Percentiles rank a stretch among this genome's conserved stretches.
Conservation (phyloP, 1,140 invertebrate species). For the Meloidogyne floridensis region DNA sequence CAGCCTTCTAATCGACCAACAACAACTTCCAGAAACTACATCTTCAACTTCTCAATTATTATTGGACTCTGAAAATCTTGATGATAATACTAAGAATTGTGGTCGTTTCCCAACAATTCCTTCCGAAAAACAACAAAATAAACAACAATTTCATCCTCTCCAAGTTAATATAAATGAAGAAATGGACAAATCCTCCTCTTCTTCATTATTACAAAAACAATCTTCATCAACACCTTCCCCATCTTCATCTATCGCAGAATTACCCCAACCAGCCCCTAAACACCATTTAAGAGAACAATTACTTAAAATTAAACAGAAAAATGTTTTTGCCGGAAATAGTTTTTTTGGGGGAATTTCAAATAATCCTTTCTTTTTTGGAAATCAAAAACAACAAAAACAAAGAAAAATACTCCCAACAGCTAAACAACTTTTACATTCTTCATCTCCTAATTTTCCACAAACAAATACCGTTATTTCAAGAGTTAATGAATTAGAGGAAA, state of each 20-base stretch:
- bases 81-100: slow-evolving; percentile 20
- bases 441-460: slow-evolving; percentile 26
- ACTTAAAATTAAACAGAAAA: slow-evolving; percentile 7
- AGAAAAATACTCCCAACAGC: slow-evolving; percentile 5
- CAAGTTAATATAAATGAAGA: neutral
- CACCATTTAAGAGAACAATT: slow-evolving; percentile 25
- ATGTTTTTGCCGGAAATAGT: slow-evolving; percentile 7
- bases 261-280: slow-evolving; percentile 26
- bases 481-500: slow-evolving; percentile 20
- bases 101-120: slow-evolving; percentile 23
- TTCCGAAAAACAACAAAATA: slow-evolving; percentile 13
- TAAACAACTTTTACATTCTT: slow-evolving; percentile 8
- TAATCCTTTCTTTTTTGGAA: slow-evolving; percentile 21
- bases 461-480: slow-evolving; percentile 18
- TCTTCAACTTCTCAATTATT: neutral
- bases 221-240: slow-evolving; percentile 4
- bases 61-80: neutral
- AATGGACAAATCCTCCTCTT: neutral
- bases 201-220: slow-evolving; percentile 8
- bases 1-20: neutral
- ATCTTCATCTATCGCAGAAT: neutral
- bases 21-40: neutral
- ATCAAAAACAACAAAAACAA: slow-evolving; percentile 15
- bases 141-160: neutral
- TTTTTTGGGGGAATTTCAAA: slow-evolving; percentile 31